Evolutionary conservation across 2,113 vertebrate species (phyloP), one percentile per base, ranked within the genome.

Genomic region (Rhineura floridana): DNA sequence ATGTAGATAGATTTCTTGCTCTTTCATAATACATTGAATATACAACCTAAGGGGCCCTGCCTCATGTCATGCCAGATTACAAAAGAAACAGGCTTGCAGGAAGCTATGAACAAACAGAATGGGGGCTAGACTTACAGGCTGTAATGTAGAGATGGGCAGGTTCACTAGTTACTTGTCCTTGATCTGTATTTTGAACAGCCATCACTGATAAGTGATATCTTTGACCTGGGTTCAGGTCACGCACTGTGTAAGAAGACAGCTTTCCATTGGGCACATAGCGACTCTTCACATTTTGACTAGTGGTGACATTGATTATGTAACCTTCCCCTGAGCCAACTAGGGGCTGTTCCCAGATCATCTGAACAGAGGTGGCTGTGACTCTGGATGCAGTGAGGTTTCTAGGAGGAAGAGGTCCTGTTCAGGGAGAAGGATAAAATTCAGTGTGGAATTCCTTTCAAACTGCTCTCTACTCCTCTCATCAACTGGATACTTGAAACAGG

Each of bases 261-360:
- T 97, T 98, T 76, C 98, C 98, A 0, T 96, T 98, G 85, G 98
- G 98, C 85, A 99, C 95, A 0, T 98, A 99, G 93, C 98, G 99
- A 92, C 98, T 99, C 94, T 98, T 98, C 72, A 97, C 96, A 12
- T 96, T 99, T 95, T 98, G 96, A 6, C 97, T 96, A 0, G 97
- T 97, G 78, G 98, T 99, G 94, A 99, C 97, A 0, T 99, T 99
- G 92, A 99, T 98, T 96, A 99, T 97, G 30, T 98, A 99, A 0
- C 98, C 99, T 62, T 99, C 98, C 77, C 97, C 95, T 0, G 95
- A 11, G 2, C 95, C 93, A 0, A 91, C 77, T 0, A 94, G 90
- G 0, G 97, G 97, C 84, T 94, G 94, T 10, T 97, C 97, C 98
- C 98, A 99, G 4, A 91, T 96, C 93, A 99, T 92, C 44, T 96